Conservation (phyloP, 1,140 invertebrate genomes). For the Saccostrea glomerata region DNA sequence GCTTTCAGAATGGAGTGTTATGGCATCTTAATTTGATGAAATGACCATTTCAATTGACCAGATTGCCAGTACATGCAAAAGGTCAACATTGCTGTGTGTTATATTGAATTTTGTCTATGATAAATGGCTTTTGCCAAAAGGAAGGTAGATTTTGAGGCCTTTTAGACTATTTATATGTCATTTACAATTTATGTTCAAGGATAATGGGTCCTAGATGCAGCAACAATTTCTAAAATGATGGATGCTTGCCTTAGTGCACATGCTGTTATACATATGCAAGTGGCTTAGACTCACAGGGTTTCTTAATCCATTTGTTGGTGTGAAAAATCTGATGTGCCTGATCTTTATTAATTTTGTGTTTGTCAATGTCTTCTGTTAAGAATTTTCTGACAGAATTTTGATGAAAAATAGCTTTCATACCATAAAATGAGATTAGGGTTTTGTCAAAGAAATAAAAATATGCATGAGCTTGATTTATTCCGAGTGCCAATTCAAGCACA, state of each 20-base stretch:
- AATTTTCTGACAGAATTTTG: background rate
- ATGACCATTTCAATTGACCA: constrained; percentile 16
- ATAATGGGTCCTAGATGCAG: constrained; percentile 23
- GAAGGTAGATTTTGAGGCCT: constrained; percentile 2
- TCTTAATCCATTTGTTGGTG: constrained; percentile 24
- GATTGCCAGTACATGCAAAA: background rate
- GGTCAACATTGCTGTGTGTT: constrained; percentile 14
- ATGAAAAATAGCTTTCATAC: constrained; percentile 10
- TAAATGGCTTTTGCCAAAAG: constrained; percentile 10
- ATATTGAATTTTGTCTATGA: constrained; percentile 20
- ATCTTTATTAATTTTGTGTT: constrained; percentile 19
- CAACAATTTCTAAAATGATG: constrained; percentile 27
- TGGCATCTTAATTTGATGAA: constrained; percentile 34
- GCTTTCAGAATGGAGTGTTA: background rate
- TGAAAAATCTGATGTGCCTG: constrained; percentile 9
- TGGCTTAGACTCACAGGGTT: background rate
- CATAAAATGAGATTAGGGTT: background rate
- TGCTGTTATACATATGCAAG: constrained; percentile 10
- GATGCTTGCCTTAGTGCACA: constrained; percentile 17
- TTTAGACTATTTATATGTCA: constrained; percentile 33
- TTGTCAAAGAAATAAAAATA: background rate
- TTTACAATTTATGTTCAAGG: constrained; percentile 16
- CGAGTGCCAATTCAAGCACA: background rate
- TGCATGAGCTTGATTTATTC: background rate
- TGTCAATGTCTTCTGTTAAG: background rate